Conservation (phyloP, 1,140 invertebrate species). For the Anastrepha obliqua region DNA sequence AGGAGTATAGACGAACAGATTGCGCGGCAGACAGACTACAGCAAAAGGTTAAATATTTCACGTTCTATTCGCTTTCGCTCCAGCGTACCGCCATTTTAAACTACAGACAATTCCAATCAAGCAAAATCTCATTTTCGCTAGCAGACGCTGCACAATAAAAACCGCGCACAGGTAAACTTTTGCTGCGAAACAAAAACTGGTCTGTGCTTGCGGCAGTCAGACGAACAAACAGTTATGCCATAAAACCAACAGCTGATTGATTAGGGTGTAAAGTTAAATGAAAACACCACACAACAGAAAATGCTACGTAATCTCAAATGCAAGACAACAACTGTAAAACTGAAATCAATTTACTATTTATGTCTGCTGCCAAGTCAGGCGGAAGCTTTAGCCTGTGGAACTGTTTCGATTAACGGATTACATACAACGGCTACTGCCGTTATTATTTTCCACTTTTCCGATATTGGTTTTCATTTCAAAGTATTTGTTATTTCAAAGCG, state of each 20-base stretch:
- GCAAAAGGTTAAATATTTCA: background rate
- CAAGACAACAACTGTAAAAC: background rate
- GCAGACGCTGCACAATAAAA: background rate
- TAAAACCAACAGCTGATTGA: background rate
- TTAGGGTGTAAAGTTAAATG: slow-evolving; percentile 1
- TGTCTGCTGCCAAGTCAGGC: background rate
- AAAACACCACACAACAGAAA: background rate
- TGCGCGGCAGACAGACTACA: background rate
- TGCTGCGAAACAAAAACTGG: background rate
- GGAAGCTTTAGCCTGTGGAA: too few relatives aligned
- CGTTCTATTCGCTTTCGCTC: background rate
- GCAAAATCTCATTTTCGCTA: background rate
- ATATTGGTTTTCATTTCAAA: too few relatives aligned
- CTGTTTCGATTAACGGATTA: too few relatives aligned
- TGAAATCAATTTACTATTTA: slow-evolving; percentile 9
- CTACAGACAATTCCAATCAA: background rate
- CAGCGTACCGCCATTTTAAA: background rate
- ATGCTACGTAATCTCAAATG: background rate
- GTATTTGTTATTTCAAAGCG: too few relatives aligned
- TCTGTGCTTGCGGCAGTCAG: background rate
- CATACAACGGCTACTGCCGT: too few relatives aligned
- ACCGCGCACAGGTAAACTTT: background rate
- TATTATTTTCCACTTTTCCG: too few relatives aligned
- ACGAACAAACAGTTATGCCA: background rate
- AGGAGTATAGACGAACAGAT: background rate